These are phyloP conservation scores for Metridium senile DNA, from an alignment of 92 coral and sea anemone species.

Conservation along the genomic window DNA sequence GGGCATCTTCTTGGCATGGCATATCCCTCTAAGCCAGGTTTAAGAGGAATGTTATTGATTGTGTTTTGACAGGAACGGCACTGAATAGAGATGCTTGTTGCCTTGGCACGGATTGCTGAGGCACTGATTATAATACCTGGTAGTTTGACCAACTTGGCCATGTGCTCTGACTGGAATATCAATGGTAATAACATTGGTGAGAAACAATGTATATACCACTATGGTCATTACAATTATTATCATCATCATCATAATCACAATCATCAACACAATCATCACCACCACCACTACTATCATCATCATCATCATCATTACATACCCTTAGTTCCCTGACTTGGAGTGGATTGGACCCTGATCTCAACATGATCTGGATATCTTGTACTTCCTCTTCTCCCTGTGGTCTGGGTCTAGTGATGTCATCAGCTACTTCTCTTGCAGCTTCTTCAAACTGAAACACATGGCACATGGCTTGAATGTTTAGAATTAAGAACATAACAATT, in stretches of 20 bases:
- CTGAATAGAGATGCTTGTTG: conserved; percentile 95
- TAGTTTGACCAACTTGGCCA: conserved; percentile 90
- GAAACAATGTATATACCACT: neutral
- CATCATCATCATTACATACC: conserved; percentile 35
- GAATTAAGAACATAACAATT: too few species aligned
- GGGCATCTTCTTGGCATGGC: conserved; percentile 99
- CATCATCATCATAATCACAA: neutral
- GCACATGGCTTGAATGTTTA: neutral
- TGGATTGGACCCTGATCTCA: conserved; percentile 90
- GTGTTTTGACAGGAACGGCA: conserved; percentile 95
- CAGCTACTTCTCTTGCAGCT: conserved; percentile 94
- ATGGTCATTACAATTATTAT: neutral
- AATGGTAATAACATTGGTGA: neutral
- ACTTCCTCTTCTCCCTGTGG: conserved; percentile 97
- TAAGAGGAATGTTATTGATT: conserved; percentile 89
- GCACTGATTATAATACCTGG: conserved; percentile 99
- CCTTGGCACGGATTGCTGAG: conserved; percentile 95
- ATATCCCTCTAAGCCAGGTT: conserved; percentile 97
- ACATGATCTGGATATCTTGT: conserved; percentile 88
- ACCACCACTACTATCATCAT: neutral
- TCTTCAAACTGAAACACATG: conserved; percentile 76
- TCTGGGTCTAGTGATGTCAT: conserved; percentile 90
- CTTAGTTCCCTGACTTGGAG: conserved; percentile 84
- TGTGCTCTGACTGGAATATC: conserved; percentile 78
- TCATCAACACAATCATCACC: neutral